phyloP scores from a whole-genome alignment of 2,888 invertebrate genomes.

The Noctua pronuba region DNA sequence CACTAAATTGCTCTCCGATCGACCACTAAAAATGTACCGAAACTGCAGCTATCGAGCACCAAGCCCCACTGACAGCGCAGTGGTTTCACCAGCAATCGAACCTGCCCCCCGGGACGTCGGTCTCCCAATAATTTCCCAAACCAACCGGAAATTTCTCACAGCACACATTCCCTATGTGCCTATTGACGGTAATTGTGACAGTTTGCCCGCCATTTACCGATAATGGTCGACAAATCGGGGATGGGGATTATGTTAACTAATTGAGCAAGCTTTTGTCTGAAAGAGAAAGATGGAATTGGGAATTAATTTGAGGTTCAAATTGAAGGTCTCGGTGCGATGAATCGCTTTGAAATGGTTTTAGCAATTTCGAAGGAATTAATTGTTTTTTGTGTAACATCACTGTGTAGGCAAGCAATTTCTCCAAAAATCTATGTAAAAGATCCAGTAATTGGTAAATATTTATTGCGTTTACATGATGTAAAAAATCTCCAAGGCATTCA shows the following conservation, averaged over 20 bases:
- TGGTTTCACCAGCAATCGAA: constrained; percentile 57
- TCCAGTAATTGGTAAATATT: neutral
- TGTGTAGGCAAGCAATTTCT: neutral
- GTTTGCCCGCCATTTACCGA: constrained; percentile 59
- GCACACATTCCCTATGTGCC: constrained; percentile 66
- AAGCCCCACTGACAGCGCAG: constrained; percentile 48
- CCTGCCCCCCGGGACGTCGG: constrained; percentile 51
- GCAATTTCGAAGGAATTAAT: constrained; percentile 2
- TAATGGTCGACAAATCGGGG: constrained; percentile 57
- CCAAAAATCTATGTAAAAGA: neutral
- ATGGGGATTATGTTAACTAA: constrained; percentile 61
- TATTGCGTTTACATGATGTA: neutral
- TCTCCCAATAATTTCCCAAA: constrained; percentile 62
- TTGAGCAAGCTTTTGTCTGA: constrained; percentile 51
- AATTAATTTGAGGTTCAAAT: constrained; percentile 36
- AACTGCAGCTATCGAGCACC: constrained; percentile 14
- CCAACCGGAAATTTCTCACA: constrained; percentile 58
- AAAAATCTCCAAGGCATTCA: constrained; percentile 3
- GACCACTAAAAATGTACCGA: constrained; percentile 1
- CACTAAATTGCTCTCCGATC: too few relatives aligned
- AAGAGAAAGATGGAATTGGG: constrained; percentile 41
- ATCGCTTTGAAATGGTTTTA: constrained; percentile 16
- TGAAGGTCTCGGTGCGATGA: constrained; percentile 3
- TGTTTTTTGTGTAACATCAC: neutral
- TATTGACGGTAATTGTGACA: constrained; percentile 67